These are phyloP conservation scores for Lucilia cuprina DNA, from an alignment of 1,140 invertebrate genomes.

Conservation along the genomic window DNA sequence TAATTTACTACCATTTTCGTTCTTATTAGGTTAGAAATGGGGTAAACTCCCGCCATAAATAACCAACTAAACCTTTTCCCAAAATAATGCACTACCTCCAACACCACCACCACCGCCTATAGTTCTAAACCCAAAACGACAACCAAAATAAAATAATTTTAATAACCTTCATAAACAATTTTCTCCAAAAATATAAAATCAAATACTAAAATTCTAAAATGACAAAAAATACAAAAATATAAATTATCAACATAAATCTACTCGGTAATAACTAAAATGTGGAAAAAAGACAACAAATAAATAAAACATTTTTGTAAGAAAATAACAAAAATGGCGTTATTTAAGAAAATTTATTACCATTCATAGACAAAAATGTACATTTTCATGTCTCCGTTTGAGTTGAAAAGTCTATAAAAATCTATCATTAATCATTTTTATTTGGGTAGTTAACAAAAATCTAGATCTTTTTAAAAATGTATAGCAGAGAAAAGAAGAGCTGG, in stretches of 20 bases:
- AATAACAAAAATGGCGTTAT: conserved; percentile 26
- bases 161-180: conserved; percentile 3
- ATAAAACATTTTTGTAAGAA: not conserved
- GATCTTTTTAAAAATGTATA: not conserved
- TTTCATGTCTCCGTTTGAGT: conserved; percentile 31
- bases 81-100: not conserved
- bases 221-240: not conserved
- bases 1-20: not conserved
- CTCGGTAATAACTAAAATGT: conserved; percentile 20
- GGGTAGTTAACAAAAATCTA: conserved; percentile 24
- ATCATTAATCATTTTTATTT: conserved; percentile 35
- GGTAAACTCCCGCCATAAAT: not conserved
- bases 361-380: conserved; percentile 26
- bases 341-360: conserved; percentile 30
- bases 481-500: not conserved
- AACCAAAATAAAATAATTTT: not conserved
- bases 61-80: not conserved
- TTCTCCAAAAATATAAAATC: not conserved
- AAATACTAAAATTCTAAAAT: not conserved
- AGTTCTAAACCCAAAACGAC: not conserved
- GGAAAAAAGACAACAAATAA: not conserved
- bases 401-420: conserved; percentile 33
- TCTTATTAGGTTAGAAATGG: not conserved
- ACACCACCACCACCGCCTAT: not conserved
- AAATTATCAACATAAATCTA: conserved; percentile 26